Evolutionary conservation across 2,113 vertebrate genomes (phyloP).

Genomic region (Syrrhaptes paradoxus): DNA sequence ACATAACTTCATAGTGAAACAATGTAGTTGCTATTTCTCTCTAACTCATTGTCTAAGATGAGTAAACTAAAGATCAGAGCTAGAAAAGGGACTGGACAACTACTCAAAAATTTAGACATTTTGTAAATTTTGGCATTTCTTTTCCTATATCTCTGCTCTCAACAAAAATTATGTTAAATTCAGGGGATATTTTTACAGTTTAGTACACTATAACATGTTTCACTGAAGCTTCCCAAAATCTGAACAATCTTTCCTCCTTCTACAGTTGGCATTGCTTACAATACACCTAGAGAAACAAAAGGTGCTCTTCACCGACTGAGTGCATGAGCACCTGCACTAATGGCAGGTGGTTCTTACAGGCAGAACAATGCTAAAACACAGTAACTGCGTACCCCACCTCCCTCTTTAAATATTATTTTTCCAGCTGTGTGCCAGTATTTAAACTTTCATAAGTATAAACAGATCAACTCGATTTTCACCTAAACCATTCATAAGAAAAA

Average conservation of each 20-base stretch:
- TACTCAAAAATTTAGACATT: background rate
- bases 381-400: background rate
- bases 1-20: background rate
- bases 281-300: background rate
- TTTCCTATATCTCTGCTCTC: background rate
- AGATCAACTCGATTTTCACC: background rate
- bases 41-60: background rate
- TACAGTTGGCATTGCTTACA: background rate
- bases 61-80: background rate
- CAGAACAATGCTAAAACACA: background rate
- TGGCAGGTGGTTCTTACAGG: background rate
- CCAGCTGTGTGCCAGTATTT: background rate
- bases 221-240: background rate
- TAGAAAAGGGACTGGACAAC: background rate
- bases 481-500: background rate
- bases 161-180: background rate
- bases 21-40: background rate
- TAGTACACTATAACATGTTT: background rate
- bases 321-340: background rate
- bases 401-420: background rate
- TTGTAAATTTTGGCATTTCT: background rate
- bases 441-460: background rate
- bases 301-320: background rate
- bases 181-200: background rate
- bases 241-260: background rate